These are phyloP conservation scores for Nanorana parkeri DNA, from an alignment of 2,113 vertebrate species.

Conservation along the genomic window DNA sequence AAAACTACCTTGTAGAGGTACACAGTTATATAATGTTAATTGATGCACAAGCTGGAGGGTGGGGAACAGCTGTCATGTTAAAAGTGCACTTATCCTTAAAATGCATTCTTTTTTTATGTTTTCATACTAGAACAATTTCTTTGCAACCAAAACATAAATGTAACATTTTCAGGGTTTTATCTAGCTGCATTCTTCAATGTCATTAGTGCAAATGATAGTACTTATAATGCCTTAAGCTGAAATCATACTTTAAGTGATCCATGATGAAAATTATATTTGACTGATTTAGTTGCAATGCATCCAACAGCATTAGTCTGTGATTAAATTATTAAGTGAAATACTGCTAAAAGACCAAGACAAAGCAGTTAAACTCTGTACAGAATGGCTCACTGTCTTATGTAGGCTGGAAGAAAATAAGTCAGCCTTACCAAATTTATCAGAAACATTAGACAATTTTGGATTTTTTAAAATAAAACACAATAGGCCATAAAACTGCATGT, in stretches of 20 bases:
- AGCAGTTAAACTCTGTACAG: slow-evolving; percentile 32
- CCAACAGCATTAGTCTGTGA: slow-evolving; percentile 51
- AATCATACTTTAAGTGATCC: slow-evolving; percentile 56
- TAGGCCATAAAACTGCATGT: no score
- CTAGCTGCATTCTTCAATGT: slow-evolving; percentile 50
- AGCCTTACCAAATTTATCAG: not conserved
- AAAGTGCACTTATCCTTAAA: not conserved
- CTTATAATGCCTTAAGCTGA: slow-evolving; percentile 50
- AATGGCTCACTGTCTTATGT: slow-evolving; percentile 10
- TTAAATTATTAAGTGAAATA: slow-evolving; percentile 57
- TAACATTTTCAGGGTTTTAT: slow-evolving; percentile 31
- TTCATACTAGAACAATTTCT: slow-evolving; percentile 2
- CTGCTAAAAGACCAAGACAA: slow-evolving; percentile 32
- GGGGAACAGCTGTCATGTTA: no score
- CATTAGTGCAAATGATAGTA: slow-evolving; percentile 51
- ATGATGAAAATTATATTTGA: slow-evolving; percentile 57
- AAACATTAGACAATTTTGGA: no score
- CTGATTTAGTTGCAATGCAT: slow-evolving; percentile 56
- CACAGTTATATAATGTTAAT: no score
- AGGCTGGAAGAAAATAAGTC: slow-evolving; percentile 14
- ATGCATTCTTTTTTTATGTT: not conserved
- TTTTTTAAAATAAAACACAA: no score
- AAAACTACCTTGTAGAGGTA: no score
- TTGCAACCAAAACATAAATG: slow-evolving; percentile 24
- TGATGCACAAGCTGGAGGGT: no score